Base-by-base conservation (phyloP, 2,888 invertebrate species). In the Norana najaformis region DNA sequence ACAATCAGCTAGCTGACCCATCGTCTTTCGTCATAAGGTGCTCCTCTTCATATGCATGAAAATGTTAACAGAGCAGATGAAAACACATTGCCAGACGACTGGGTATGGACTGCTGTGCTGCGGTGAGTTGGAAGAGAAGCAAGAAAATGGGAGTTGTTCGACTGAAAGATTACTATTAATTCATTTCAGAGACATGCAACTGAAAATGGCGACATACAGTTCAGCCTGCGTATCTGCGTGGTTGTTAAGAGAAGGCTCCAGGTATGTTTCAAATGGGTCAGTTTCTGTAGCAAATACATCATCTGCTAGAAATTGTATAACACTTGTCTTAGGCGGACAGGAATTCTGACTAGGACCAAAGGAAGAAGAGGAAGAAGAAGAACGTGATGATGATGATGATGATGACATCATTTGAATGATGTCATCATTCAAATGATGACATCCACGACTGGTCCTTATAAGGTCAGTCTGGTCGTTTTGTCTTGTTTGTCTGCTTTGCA, bases 181-280 rank as follows among this genome's bases (percentile, higher is more conserved):
- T n/a, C n/a, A 47, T 47, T 69, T 85, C 23, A 85, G 85, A 85
- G 37, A 85, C 35, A 85, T 30, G 14, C 23, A 35, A 36, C 85
- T 36, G 85, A 85, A 8, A 85, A 97, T n/a, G 97, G 97, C 1
- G 96, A 97, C 93, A 96, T 96, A 47, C 96, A 96, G 91, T 96
- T 97, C 8, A 96, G 97, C 30, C 96, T 98, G n/a, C 96, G 97
- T 88, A 95, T 99, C 92, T 94, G 94, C 92, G 98, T 98, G 38
- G 98, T 97, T 37, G 97, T 98, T 23, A 94, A 93, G 91, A 93
- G 94, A 91, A 95, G 94, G 91, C 91, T 95, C 53, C 95, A 95
- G 93, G 94, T 95, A 82, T 34, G 0, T n/a, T n/a, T n/a, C n/a
- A n/a, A n/a, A n/a, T n/a, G n/a, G n/a, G n/a, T n/a, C n/a, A n/a